phyloP scores from a whole-genome alignment of 1,140 invertebrate species.

The Drosophila gunungcola region DNA sequence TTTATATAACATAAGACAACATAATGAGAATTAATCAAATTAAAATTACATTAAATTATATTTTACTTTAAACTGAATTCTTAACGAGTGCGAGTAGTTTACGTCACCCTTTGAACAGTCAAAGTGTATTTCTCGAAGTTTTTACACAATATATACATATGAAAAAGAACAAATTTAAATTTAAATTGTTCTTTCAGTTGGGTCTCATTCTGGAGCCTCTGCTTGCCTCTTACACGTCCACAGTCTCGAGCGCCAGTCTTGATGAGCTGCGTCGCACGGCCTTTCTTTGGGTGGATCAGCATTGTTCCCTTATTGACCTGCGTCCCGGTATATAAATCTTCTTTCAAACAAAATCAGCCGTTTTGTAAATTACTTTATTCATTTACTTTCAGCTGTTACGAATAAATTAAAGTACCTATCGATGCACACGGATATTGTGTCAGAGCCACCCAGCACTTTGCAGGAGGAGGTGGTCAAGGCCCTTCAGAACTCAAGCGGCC shows the following conservation, averaged over 20 bases:
- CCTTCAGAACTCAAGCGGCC: constrained; percentile 70
- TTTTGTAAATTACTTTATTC: neutral
- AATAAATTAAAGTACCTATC: constrained; percentile 96
- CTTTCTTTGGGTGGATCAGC: constrained; percentile 97
- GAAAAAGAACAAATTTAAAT: neutral
- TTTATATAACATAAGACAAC: too few relatives aligned
- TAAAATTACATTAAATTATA: too few relatives aligned
- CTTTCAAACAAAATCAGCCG: neutral
- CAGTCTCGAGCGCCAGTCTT: constrained; percentile 95
- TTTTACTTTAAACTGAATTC: too few relatives aligned
- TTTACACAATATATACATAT: too few relatives aligned
- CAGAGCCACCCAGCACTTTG: constrained; percentile 92
- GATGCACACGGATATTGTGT: constrained; percentile 96
- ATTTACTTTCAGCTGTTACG: constrained; percentile 90
- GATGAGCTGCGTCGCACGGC: constrained; percentile 97
- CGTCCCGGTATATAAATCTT: constrained; percentile 90
- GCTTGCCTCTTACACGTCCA: constrained; percentile 94
- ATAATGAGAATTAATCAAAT: too few relatives aligned
- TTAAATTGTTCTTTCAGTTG: constrained; percentile 87
- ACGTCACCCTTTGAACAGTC: too few relatives aligned
- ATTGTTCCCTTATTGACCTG: constrained; percentile 96
- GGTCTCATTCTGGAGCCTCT: constrained; percentile 95
- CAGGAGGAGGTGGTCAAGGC: constrained; percentile 91
- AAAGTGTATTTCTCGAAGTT: too few relatives aligned
- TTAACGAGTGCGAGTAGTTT: too few relatives aligned